Percentiles rank a stretch among this genome's conserved stretches.
These are phyloP conservation scores for Calycopis cecrops DNA, from an alignment of 1,140 invertebrate genomes.

Conservation along the genomic window DNA sequence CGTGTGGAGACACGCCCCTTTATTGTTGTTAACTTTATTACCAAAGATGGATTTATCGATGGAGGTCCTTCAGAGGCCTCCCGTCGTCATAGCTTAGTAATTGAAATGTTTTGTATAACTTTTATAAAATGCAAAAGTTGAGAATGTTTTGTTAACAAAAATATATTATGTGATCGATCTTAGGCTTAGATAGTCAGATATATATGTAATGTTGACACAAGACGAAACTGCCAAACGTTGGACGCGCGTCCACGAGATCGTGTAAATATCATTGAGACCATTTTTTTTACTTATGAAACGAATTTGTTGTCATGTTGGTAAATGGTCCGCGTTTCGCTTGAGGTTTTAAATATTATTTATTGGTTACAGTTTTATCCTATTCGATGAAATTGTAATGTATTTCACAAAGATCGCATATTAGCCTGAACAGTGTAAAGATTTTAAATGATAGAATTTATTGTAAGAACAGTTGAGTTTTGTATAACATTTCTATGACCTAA, in stretches of 20 bases:
- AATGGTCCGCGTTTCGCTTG: conserved; percentile 15
- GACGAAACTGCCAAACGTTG: conserved; percentile 40
- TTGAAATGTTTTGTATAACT: conserved; percentile 66
- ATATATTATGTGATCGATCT: conserved; percentile 63
- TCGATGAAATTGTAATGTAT: conserved; percentile 25
- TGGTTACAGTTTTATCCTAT: conserved; percentile 25
- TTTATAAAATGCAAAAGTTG: conserved; percentile 64
- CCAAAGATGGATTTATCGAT: conserved; percentile 67
- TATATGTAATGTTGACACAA: conserved; percentile 35
- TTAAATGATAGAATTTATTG: conserved; percentile 53
- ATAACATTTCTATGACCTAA: conserved; percentile 68
- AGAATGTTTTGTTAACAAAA: conserved; percentile 53
- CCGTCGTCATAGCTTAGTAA: conserved; percentile 61
- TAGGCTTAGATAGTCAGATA: conserved; percentile 59
- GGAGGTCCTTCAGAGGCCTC: conserved; percentile 46
- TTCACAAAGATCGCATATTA: conserved; percentile 34
- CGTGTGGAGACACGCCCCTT: conserved; percentile 42
- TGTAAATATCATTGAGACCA: conserved; percentile 35
- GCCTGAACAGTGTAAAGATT: conserved; percentile 48
- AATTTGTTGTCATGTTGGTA: conserved; percentile 1
- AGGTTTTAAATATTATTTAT: conserved; percentile 23
- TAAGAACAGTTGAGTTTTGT: conserved; percentile 69
- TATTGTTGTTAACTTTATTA: conserved; percentile 65
- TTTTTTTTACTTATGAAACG: conserved; percentile 20
- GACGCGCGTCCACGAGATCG: conserved; percentile 19